phyloP scores from a whole-genome alignment of 1,140 invertebrate genomes.

The Brachionus koreanus region DNA sequence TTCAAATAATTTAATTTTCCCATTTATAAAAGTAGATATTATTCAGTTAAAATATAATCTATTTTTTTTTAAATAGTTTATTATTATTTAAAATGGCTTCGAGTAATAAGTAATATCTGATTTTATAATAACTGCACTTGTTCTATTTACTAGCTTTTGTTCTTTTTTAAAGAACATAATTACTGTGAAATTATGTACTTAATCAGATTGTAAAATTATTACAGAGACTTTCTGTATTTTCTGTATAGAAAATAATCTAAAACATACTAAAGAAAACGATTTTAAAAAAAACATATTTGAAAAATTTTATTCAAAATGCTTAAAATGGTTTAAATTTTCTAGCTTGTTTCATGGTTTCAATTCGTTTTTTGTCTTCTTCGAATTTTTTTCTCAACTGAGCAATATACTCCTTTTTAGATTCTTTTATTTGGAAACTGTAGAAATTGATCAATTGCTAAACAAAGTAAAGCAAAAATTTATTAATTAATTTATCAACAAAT shows the following conservation, averaged over 20 bases:
- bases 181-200: too few species aligned
- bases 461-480: background rate
- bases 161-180: too few species aligned
- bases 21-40: too few species aligned
- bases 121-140: too few species aligned
- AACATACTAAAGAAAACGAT: background rate
- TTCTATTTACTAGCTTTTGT: too few species aligned
- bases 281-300: background rate
- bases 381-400: constrained; percentile 33
- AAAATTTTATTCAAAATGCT: background rate
- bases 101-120: too few species aligned
- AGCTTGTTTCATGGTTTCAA: constrained; percentile 30
- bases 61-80: too few species aligned
- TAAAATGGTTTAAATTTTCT: constrained; percentile 44
- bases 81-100: too few species aligned
- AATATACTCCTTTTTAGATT: constrained; percentile 42
- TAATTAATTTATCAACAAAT: background rate
- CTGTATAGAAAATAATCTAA: background rate
- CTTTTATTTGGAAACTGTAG: constrained; percentile 44
- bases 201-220: too few species aligned
- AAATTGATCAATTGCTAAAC: constrained; percentile 41
- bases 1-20: too few species aligned
- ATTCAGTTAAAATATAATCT: too few species aligned
- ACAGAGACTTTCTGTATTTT: too few species aligned
- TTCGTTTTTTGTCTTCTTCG: constrained; percentile 39